Evolutionary conservation across 2,113 vertebrate genomes (phyloP).

Genomic region (sheep (Ovis aries)): ARS-UI_Ramb_v3.0 NC_056061.1:51331501-51332000

Average conservation of each 20-base stretch:
- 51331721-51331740: not conserved
- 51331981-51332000: not conserved
- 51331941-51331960: not conserved
- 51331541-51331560: not conserved
- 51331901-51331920: not conserved
- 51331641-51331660: not conserved
- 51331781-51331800: not conserved
- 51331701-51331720: not conserved
- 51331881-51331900: not conserved
- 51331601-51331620: not conserved
- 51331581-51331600: not conserved
- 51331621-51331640: not conserved
- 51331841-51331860: not conserved
- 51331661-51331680: not conserved
- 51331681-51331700: not conserved
- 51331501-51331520: not conserved
- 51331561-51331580: not conserved
- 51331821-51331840: not conserved
- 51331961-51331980: not conserved
- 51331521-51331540: not conserved
- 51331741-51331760: not conserved
- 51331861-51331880: not conserved
- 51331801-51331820: not conserved
- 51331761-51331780: not conserved
- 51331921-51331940: not conserved